These are phyloP conservation scores for Brachionus plicatilis DNA, from an alignment of 1,140 invertebrate species.

Conservation along the genomic window DNA sequence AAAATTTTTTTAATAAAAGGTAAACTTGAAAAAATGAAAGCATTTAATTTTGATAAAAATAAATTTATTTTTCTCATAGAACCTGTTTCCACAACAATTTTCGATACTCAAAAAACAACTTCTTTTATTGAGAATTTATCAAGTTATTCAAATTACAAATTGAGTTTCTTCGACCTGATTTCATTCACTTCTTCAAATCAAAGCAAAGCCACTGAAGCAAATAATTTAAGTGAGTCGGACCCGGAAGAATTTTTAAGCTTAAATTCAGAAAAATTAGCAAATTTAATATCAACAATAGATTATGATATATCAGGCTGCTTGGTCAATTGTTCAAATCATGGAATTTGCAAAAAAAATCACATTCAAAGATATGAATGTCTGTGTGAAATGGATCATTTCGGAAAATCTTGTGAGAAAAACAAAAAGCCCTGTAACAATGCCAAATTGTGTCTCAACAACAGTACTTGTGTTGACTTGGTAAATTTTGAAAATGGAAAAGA, in stretches of 20 bases:
- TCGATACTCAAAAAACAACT: not conserved
- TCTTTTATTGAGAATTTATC: not conserved
- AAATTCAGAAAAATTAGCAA: not conserved
- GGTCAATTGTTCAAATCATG: not conserved
- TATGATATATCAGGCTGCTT: not conserved
- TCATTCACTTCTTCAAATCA: not conserved
- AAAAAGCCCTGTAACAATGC: not conserved
- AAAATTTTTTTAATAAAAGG: not conserved
- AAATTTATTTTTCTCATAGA: not conserved
- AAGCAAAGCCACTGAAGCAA: too few species aligned
- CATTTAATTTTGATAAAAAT: too few species aligned
- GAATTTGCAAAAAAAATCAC: not conserved
- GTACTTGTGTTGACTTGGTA: not conserved
- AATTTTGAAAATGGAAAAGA: not conserved
- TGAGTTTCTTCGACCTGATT: not conserved
- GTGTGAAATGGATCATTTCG: not conserved
- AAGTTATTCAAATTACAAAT: not conserved
- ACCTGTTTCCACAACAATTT: not conserved
- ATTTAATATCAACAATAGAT: not conserved
- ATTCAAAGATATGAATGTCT: not conserved
- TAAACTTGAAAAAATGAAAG: too few species aligned
- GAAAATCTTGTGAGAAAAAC: not conserved
- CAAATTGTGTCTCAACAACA: not conserved
- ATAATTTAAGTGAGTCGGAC: not conserved
- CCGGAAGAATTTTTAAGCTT: not conserved